Evolutionary conservation across 2,888 invertebrate genomes (phyloP).

Genomic region (Cacoxenus indagator): DNA sequence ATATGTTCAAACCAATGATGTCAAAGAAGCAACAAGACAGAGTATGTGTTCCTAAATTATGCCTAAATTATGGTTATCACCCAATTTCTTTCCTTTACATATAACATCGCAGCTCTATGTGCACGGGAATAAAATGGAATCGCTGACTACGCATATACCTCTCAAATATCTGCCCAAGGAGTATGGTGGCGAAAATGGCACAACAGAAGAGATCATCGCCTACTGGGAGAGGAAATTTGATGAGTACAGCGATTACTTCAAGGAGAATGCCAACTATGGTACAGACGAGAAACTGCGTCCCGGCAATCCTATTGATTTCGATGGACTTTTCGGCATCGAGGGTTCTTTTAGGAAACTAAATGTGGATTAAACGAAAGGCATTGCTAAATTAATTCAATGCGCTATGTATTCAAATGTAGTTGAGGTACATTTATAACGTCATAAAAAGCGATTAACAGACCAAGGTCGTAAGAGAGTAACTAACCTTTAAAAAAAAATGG

Average conservation of each 20-base stretch:
- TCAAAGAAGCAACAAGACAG: conserved; percentile 75
- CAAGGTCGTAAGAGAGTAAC: neutral
- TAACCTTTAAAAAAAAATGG: neutral
- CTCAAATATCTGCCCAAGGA: conserved; percentile 76
- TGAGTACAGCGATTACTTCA: conserved; percentile 52
- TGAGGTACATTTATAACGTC: neutral
- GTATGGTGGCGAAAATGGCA: conserved; percentile 76
- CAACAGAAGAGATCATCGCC: conserved; percentile 61
- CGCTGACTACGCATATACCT: conserved; percentile 74
- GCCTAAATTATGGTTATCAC: neutral
- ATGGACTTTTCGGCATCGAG: conserved; percentile 59
- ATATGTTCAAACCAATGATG: conserved; percentile 74
- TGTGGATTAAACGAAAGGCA: conserved; percentile 56
- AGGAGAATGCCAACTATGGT: conserved; percentile 53
- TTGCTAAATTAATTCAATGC: neutral
- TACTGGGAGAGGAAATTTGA: conserved; percentile 56
- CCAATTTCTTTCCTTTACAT: too few species aligned
- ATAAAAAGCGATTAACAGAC: neutral
- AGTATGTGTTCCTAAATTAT: conserved; percentile 51
- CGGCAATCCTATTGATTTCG: conserved; percentile 56
- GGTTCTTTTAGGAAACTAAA: conserved; percentile 66
- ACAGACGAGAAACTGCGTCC: conserved; percentile 57
- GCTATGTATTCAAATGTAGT: neutral
- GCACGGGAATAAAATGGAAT: conserved; percentile 73
- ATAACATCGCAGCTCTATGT: conserved; percentile 72